Base-by-base conservation (phyloP, 1,140 invertebrate genomes). In the Diachasmimorpha longicaudata region DNA sequence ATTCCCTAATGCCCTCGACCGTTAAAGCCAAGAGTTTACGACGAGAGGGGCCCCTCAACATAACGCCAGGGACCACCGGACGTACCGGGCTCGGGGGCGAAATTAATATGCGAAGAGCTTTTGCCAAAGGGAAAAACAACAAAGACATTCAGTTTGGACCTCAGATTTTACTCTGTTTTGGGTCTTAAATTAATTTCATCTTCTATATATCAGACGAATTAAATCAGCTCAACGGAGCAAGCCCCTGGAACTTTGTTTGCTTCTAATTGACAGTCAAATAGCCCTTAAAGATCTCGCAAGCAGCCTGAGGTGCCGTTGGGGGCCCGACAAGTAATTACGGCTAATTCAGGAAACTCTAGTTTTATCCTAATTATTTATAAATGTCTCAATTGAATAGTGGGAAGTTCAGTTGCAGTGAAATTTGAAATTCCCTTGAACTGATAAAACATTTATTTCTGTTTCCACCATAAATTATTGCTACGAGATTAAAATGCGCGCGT, bases 21-120 rank as follows among this genome's bases (percentile, higher is more conserved):
- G 44, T 75, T 70, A 63, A 75, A 75, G 23, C 19, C 68, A 76
- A 78, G 71, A 78, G 58, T 73, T 72, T 75, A 72, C 39, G 46
- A 63, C 21, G 23, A 63, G 58, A 63, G 58, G 23, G 58, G 58
- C 19, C 72, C 70, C 72, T 55, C 44, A 72, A 21, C 44, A 31
- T 39, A 68, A 78, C 73, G 72, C 76, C 73, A 37, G 75, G 71
- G 77, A 80, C 78, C 80, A 83, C 76, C 79, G 75, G 75, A 75
- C 78, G 76, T 58, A 76, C 66, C 66, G 69, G 46, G 73, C 74
- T 72, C 68, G 75, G 42, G 67, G 79, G 70, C 76, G 36, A 81
- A 84, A 84, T 83, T 82, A 82, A 81, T 70, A 79, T 79, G 79
- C 79, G 78, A 74, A 48, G 79, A 74, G 25, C 10, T 71, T 23